Base-by-base conservation (phyloP, 1,140 invertebrate species). In the Chymomyza costata region DNA sequence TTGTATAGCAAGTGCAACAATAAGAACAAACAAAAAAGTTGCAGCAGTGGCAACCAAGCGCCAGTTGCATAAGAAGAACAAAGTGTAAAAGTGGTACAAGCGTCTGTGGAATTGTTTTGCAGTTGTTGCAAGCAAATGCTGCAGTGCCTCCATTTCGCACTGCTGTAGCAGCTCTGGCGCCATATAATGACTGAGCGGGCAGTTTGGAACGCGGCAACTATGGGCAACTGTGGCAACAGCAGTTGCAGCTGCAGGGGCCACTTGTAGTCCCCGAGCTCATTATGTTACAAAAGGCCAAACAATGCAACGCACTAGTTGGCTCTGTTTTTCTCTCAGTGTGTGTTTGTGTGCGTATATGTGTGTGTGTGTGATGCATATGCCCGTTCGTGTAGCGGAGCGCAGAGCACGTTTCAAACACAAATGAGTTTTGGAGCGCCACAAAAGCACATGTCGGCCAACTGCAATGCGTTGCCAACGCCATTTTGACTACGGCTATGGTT, bases 61-160 rank as follows among this genome's bases (percentile, higher is more conserved):
- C 31, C 19, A 56, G 45, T 50, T 61, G 58, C 55, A 52, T 61
- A 55, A 49, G 69, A 65, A 57, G 66, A 54, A 76, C 65, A 69
- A 83, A 83, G 81, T 74, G 64, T 74, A 64, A 76, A 83, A 83
- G 69, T 83, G 59, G 69, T 71, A 84, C 81, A 83, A 68, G 66
- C 66, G 74, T 70, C 73, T 67, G 56, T 63, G 80, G 80, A 66
- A 82, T 73, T 71, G 61, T 68, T 73, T 58, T 15, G 14, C 45
- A 37, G 56, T 44, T 14, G 5, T 11, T 18, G 10, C 18, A 32
- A 32, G 14, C 35, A 32, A 25, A 30, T 47, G 57, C 32, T 30
- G 13, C 11, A 17, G 16, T 37, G 31, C 28, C 14, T 35, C 21
- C 7, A 31, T 25, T 10, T 40, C 32, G 8, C 47, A 61, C 28